Base-by-base conservation (phyloP, 1,140 invertebrate genomes). In the Pseudoatta argentina region DNA sequence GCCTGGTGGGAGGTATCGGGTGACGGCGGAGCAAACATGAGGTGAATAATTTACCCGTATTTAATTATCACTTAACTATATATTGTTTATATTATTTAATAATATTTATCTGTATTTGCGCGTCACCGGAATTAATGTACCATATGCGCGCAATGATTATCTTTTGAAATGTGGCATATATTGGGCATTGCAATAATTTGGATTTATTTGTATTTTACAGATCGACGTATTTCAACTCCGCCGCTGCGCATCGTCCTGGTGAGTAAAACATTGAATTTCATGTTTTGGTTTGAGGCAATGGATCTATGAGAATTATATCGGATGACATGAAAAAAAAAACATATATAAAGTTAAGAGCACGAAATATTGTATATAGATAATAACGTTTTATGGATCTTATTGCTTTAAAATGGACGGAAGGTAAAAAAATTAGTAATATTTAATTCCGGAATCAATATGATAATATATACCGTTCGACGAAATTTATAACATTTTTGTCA, bases 161-260 rank as follows among this genome's bases (percentile, higher is more conserved):
- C n/a, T 51, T 69, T 69, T 48, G n/a, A 24, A 69, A 69, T 24
- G 66, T 67, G 66, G 39, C 34, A 5, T 24, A 6, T 18, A 7
- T 44, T 67, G 34, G 8, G 16, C 6, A 24, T 48, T 14, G 14
- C 21, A 21, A 51, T 69, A 69, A 51, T 18, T 69, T 27, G 66
- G 3, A 69, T 69, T 39, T 69, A 69, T 51, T 48, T 69, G n/a
- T 69, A 69, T 69, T 69, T 39, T 69, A 14, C 66, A 69, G 66
- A 66, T 39, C 64, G 18, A 39, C 18, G 14, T 39, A 12, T 12
- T 24, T 67, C 39, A 16, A 24, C n/a, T 69, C 39, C 27, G 66
- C n/a, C n/a, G 30, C 30, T n/a, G 30, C 30, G 64, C 34, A 39
- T 39, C 66, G 39, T 14, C 3, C n/a, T 8, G 66, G 39, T 51